Evolutionary conservation across 1,140 invertebrate species (phyloP).

Genomic region (Solenopsis fugax): DNA sequence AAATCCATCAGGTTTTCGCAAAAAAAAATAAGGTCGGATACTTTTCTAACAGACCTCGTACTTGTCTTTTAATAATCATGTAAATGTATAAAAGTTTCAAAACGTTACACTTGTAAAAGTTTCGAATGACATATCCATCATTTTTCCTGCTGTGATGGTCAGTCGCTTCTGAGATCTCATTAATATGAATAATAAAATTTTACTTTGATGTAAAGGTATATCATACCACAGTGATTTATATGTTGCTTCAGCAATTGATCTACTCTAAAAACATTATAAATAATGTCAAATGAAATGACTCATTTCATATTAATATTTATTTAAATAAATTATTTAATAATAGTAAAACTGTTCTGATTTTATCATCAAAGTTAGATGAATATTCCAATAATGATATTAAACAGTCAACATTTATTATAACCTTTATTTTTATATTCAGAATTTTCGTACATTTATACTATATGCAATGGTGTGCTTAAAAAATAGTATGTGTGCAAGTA

Average conservation of each 20-base stretch:
- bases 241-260: constrained; percentile 1
- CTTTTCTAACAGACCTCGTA: too few relatives aligned
- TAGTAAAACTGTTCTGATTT: too few relatives aligned
- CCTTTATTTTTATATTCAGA: not conserved
- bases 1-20: too few relatives aligned
- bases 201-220: not conserved
- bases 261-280: constrained; percentile 3
- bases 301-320: too few relatives aligned
- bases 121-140: constrained; percentile 9
- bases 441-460: not conserved
- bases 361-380: too few relatives aligned
- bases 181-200: constrained; percentile 13
- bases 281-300: not conserved
- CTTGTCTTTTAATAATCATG: not conserved
- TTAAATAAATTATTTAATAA: too few relatives aligned
- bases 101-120: not conserved
- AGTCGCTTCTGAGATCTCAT: constrained; percentile 26
- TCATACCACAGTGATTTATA: constrained; percentile 38
- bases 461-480: not conserved
- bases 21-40: too few relatives aligned
- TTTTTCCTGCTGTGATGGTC: constrained; percentile 3
- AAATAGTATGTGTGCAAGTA: not conserved
- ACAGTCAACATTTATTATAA: not conserved
- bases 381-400: too few relatives aligned
- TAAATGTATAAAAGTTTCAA: not conserved